These are phyloP conservation scores for Choristoneura rosaceana DNA, from an alignment of 2,888 invertebrate genomes.

Conservation along the genomic window DNA sequence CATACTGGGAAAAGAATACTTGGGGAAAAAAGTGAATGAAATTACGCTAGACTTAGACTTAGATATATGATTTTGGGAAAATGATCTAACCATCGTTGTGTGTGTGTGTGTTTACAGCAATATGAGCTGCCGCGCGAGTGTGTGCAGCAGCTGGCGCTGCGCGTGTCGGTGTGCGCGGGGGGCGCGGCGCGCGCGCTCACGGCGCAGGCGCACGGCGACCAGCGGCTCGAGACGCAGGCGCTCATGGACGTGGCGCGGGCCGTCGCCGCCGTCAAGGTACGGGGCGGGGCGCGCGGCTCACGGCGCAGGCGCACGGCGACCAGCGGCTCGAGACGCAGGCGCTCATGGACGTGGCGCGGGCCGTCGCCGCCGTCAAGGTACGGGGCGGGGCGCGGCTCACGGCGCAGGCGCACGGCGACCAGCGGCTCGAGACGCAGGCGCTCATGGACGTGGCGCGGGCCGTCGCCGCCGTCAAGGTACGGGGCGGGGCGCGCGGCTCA, in stretches of 20 bases:
- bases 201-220: conserved; percentile 88
- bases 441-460: conserved; percentile 94
- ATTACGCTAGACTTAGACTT: too few relatives aligned
- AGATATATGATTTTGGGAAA: too few relatives aligned
- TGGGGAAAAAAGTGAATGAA: too few relatives aligned
- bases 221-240: conserved; percentile 91
- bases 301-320: conserved; percentile 87
- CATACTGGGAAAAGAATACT: too few relatives aligned
- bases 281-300: conserved; percentile 84
- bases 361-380: conserved; percentile 93
- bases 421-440: conserved; percentile 91
- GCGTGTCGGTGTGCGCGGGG: conserved; percentile 92
- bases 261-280: conserved; percentile 92
- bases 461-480: conserved; percentile 92
- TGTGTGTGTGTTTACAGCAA: conserved; percentile 86
- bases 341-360: conserved; percentile 92
- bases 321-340: conserved; percentile 91
- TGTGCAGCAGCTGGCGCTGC: conserved; percentile 94
- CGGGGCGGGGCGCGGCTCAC: conserved; percentile 85
- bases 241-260: conserved; percentile 94
- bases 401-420: conserved; percentile 88
- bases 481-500: conserved; percentile 84
- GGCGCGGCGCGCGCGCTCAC: conserved; percentile 83
- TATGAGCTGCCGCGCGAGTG: conserved; percentile 97
- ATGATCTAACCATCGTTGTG: too few relatives aligned